Evolutionary conservation across 30 jellyfish, hydroid and myxozoan species (phyloP).

Genomic region (Aurelia sp.): DNA sequence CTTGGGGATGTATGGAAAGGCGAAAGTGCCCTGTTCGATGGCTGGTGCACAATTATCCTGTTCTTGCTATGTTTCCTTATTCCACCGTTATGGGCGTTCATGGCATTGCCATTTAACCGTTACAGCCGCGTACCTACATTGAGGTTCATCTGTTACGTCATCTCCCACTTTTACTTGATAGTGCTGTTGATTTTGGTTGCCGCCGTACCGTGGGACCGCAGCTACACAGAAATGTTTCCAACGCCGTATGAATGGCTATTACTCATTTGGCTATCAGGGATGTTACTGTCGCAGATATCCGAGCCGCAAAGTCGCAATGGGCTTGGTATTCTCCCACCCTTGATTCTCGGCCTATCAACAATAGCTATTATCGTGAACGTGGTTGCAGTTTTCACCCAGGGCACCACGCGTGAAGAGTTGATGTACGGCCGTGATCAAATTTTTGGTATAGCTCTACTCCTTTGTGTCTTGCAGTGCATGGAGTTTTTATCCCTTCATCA

Average conservation of each 20-base stretch:
- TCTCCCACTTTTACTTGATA: conserved; percentile 85
- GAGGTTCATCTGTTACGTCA: conserved; percentile 87
- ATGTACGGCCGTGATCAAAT: conserved; percentile 93
- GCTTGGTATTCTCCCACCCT: conserved; percentile 78
- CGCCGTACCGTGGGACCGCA: conserved; percentile 98
- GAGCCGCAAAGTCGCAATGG: conserved; percentile 92
- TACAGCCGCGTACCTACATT: conserved; percentile 94
- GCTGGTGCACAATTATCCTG: conserved; percentile 52
- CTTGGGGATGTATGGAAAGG: conserved; percentile 97
- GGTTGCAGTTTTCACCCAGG: conserved; percentile 61
- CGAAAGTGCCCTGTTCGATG: conserved; percentile 66
- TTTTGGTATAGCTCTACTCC: conserved; percentile 79
- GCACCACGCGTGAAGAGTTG: conserved; percentile 76
- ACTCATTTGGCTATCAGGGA: conserved; percentile 90
- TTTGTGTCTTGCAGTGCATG: conserved; percentile 82
- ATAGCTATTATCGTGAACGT: conserved; percentile 70
- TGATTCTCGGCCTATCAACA: conserved; percentile 70
- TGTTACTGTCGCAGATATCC: conserved; percentile 78
- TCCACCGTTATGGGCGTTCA: conserved; percentile 98
- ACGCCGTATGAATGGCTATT: conserved; percentile 90
- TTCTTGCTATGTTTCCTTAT: conserved; percentile 66
- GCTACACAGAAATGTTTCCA: conserved; percentile 78
- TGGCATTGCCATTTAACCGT: conserved; percentile 87
- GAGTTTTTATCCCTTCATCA: conserved; percentile 91
- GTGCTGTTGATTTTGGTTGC: conserved; percentile 68